A percentile compares a stretch with the other conserved stretches of the same genome.
These are phyloP conservation scores for Mallotus villosus DNA, from an alignment of 2,797 vertebrate genomes.

Conservation along the genomic window DNA sequence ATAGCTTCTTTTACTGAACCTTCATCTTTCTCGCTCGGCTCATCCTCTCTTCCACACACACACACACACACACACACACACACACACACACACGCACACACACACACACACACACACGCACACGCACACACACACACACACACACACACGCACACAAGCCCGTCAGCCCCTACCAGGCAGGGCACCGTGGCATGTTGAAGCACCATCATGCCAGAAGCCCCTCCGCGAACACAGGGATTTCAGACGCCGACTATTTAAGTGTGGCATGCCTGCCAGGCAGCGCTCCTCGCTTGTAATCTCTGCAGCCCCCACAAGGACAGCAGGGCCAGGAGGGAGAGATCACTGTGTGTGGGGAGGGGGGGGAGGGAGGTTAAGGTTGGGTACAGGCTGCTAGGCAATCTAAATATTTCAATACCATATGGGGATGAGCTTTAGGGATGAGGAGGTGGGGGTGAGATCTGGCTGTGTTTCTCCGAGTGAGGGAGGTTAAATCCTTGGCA, in stretches of 20 bases:
- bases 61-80: not conserved
- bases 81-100: not conserved
- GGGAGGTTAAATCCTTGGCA: slow-evolving; percentile 72
- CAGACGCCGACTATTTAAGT: slow-evolving; percentile 77
- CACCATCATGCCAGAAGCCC: slow-evolving; percentile 70
- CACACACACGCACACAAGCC: not conserved
- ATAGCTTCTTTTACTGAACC: not conserved
- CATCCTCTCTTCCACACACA: not conserved
- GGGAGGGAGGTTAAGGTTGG: not conserved
- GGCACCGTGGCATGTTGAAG: slow-evolving; percentile 52
- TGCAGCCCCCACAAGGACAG: slow-evolving; percentile 54
- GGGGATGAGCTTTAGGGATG: slow-evolving; percentile 68
- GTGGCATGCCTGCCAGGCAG: slow-evolving; percentile 74
- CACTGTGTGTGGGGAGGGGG: slow-evolving; percentile 23
- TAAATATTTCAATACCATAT: slow-evolving; percentile 71
- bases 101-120: not conserved
- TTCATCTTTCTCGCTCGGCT: not conserved
- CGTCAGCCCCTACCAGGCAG: slow-evolving; percentile 57
- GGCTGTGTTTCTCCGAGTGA: slow-evolving; percentile 54
- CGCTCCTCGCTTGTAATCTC: slow-evolving; percentile 71
- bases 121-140: no score
- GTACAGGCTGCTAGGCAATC: slow-evolving; percentile 66
- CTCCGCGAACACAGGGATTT: slow-evolving; percentile 74
- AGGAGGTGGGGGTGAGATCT: slow-evolving; percentile 61
- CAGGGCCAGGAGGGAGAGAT: slow-evolving; percentile 65